A percentile compares a stretch with the other conserved stretches of the same genome.
Evolutionary conservation across 2,888 invertebrate species (phyloP).

Genomic region (Lathronympha strigana): DNA sequence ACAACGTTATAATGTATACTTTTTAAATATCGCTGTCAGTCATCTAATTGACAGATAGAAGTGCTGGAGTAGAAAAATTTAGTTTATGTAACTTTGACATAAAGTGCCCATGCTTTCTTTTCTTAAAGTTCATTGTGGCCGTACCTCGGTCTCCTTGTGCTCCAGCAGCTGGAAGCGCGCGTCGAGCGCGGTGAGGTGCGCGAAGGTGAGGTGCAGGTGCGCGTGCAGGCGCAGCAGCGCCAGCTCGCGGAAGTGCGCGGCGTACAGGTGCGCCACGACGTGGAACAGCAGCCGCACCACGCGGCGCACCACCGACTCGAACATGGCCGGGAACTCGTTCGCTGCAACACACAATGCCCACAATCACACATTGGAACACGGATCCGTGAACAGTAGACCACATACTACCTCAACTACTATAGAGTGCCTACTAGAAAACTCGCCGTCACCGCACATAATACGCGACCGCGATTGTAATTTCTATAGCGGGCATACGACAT

Average conservation of each 20-base stretch:
- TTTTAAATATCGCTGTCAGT: too few relatives aligned
- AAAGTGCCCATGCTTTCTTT: too few relatives aligned
- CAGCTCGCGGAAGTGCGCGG: conserved; percentile 98
- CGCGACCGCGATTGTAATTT: too few relatives aligned
- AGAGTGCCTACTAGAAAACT: too few relatives aligned
- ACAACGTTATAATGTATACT: too few relatives aligned
- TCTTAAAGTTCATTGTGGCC: too few relatives aligned
- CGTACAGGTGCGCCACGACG: conserved; percentile 99
- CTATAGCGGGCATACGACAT: too few relatives aligned
- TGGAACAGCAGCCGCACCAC: conserved; percentile 98
- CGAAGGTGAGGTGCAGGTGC: conserved; percentile 98
- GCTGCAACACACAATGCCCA: conserved; percentile 87
- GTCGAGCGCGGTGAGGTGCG: conserved; percentile 95
- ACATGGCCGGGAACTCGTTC: conserved; percentile 96
- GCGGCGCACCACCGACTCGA: conserved; percentile 97
- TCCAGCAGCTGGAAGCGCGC: conserved; percentile 96
- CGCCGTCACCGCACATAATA: too few relatives aligned
- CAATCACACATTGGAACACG: not conserved
- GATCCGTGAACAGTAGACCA: not conserved
- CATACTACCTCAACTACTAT: too few relatives aligned
- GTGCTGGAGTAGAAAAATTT: too few relatives aligned
- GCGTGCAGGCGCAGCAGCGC: conserved; percentile 96
- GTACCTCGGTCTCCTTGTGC: conserved; percentile 94
- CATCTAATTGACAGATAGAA: too few relatives aligned
- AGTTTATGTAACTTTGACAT: too few relatives aligned